Evolutionary conservation across 1,140 invertebrate species (phyloP).

Genomic region (Brachionus rubens): DNA sequence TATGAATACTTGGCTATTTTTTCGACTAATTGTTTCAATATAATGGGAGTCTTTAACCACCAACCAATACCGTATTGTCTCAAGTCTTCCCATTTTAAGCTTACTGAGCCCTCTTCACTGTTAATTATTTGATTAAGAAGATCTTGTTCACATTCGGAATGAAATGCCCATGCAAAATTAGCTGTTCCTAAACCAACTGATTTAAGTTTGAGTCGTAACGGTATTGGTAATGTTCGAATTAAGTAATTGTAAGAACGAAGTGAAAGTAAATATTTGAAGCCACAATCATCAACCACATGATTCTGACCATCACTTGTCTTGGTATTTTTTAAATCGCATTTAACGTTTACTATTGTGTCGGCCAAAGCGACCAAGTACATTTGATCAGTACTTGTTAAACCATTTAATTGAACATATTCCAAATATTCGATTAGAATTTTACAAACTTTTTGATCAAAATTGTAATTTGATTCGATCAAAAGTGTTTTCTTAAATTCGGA

Average conservation of each 20-base stretch:
- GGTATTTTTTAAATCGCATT: constrained; percentile 53
- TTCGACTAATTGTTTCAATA: constrained; percentile 81
- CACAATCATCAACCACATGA: constrained; percentile 83
- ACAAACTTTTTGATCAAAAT: constrained; percentile 59
- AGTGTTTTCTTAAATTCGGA: constrained; percentile 43
- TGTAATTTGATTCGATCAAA: constrained; percentile 49
- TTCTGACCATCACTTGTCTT: neutral
- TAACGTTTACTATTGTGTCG: constrained; percentile 79
- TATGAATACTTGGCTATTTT: constrained; percentile 86
- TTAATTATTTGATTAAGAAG: constrained; percentile 72
- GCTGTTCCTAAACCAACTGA: constrained; percentile 83
- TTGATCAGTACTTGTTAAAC: constrained; percentile 92
- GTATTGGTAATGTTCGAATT: constrained; percentile 79
- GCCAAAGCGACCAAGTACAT: constrained; percentile 96
- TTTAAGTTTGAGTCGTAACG: constrained; percentile 79
- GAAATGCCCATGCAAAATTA: constrained; percentile 96
- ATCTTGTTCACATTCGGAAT: constrained; percentile 95
- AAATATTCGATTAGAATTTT: constrained; percentile 74
- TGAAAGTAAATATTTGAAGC: constrained; percentile 86
- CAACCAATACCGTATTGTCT: constrained; percentile 89
- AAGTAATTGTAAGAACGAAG: constrained; percentile 97
- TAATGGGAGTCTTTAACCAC: constrained; percentile 85
- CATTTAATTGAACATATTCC: constrained; percentile 92
- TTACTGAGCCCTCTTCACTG: neutral
- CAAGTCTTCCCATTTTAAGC: constrained; percentile 77